Percentiles rank a stretch among this genome's conserved stretches.
These are phyloP conservation scores for Acanthosepion lycidas DNA, from an alignment of 2,888 invertebrate species.

Conservation along the genomic window DNA sequence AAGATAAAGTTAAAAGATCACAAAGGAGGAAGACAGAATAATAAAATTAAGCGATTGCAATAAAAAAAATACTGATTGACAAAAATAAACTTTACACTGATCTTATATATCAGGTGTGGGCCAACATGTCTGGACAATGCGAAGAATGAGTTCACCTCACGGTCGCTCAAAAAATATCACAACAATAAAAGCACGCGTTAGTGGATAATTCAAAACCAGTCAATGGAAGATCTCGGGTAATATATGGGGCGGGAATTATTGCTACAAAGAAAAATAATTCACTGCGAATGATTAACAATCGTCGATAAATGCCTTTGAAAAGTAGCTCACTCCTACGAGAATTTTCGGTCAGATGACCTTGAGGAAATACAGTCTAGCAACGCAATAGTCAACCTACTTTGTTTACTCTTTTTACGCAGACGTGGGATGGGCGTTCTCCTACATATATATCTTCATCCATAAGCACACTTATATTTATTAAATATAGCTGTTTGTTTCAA, in stretches of 20 bases:
- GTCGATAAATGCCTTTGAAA: neutral
- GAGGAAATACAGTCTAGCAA: neutral
- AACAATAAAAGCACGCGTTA: neutral
- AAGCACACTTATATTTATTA: neutral
- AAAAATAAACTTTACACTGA: neutral
- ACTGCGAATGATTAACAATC: neutral
- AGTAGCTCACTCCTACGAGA: neutral
- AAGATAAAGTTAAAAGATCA: too few relatives aligned
- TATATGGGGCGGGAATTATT: neutral
- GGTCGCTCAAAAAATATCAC: neutral
- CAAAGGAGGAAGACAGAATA: too few relatives aligned
- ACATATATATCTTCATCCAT: too few relatives aligned
- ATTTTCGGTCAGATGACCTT: neutral
- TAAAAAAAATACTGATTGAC: neutral
- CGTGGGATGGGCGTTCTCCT: too few relatives aligned
- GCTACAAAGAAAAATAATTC: neutral
- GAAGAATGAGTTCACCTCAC: neutral
- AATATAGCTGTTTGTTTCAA: too few relatives aligned
- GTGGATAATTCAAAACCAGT: neutral
- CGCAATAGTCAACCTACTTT: neutral
- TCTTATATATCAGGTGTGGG: neutral
- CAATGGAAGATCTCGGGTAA: neutral
- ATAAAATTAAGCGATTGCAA: too few relatives aligned
- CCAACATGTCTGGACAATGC: conserved; percentile 33
- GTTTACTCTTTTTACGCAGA: too few relatives aligned